Conservation (phyloP, 2,113 vertebrate species). For the Nibea coibor region DNA sequence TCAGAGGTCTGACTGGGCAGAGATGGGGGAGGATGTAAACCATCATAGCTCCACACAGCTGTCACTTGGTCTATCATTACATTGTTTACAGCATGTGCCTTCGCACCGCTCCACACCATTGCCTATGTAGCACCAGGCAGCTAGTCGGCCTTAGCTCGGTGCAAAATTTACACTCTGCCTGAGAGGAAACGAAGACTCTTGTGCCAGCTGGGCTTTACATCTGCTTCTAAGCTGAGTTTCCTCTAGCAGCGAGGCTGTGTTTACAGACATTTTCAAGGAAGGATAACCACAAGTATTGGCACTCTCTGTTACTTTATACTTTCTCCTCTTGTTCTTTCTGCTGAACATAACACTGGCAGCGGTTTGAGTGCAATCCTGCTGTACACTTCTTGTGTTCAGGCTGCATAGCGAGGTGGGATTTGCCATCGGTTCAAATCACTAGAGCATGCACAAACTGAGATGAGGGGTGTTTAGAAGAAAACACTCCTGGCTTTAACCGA, state of each 20-base stretch:
- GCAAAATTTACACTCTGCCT: slow-evolving; percentile 13
- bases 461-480: slow-evolving; percentile 7
- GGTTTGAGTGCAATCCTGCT: slow-evolving; percentile 36
- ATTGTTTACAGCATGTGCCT: slow-evolving; percentile 55
- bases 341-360: slow-evolving; percentile 41
- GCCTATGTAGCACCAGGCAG: slow-evolving; percentile 18
- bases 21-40: slow-evolving; percentile 43
- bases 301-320: slow-evolving; percentile 45
- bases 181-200: slow-evolving; percentile 29
- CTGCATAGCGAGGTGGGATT: slow-evolving; percentile 39
- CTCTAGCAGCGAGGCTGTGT: slow-evolving; percentile 27
- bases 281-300: slow-evolving; percentile 50
- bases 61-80: slow-evolving; percentile 43
- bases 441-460: slow-evolving; percentile 28
- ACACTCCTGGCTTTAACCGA: slow-evolving; percentile 17
- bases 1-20: slow-evolving; percentile 41
- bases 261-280: slow-evolving; percentile 62
- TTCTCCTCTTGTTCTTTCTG: slow-evolving; percentile 44
- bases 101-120: slow-evolving; percentile 1
- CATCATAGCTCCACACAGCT: background rate
- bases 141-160: slow-evolving; percentile 24
- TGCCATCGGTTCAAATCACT: slow-evolving; percentile 47
- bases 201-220: slow-evolving; percentile 41
- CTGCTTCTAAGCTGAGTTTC: slow-evolving; percentile 34
- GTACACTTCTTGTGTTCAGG: slow-evolving; percentile 28